A percentile compares a stretch with the other conserved stretches of the same genome.
Evolutionary conservation across 2,888 invertebrate species (phyloP).

Genomic region (Callyntrura sp.): DNA sequence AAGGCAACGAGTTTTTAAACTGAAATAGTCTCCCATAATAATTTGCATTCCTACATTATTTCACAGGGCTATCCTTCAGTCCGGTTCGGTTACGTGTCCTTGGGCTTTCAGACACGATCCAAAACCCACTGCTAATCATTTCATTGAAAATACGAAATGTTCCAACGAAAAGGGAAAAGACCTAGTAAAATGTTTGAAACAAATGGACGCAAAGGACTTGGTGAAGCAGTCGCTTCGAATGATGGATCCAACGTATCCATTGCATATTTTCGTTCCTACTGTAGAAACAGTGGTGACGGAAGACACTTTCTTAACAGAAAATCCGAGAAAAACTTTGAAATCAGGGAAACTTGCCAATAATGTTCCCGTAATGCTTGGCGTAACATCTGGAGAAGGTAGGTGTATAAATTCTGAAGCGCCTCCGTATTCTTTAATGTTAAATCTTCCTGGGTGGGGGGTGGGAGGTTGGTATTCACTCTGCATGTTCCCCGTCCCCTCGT

Average conservation of each 20-base stretch:
- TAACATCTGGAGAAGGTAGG: constrained; percentile 19
- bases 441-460: too few species aligned
- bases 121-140: neutral
- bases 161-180: neutral
- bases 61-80: constrained; percentile 54
- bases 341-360: neutral
- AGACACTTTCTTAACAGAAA: constrained; percentile 18
- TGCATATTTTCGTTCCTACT: neutral
- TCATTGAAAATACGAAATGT: constrained; percentile 31
- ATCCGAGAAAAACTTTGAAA: neutral
- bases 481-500: too few species aligned
- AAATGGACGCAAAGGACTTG: constrained; percentile 7
- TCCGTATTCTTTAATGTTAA: too few species aligned
- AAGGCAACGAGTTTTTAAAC: too few species aligned
- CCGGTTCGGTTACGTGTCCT: constrained; percentile 23
- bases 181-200: constrained; percentile 56
- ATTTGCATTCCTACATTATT: too few species aligned
- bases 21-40: too few species aligned
- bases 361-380: constrained; percentile 5
- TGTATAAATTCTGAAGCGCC: neutral
- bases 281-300: neutral
- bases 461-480: too few species aligned
- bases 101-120: constrained; percentile 32
- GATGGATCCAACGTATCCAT: neutral
- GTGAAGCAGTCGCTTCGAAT: neutral